These are phyloP conservation scores for Drosophila tani DNA, from an alignment of 1,140 invertebrate genomes.

Conservation along the genomic window DNA sequence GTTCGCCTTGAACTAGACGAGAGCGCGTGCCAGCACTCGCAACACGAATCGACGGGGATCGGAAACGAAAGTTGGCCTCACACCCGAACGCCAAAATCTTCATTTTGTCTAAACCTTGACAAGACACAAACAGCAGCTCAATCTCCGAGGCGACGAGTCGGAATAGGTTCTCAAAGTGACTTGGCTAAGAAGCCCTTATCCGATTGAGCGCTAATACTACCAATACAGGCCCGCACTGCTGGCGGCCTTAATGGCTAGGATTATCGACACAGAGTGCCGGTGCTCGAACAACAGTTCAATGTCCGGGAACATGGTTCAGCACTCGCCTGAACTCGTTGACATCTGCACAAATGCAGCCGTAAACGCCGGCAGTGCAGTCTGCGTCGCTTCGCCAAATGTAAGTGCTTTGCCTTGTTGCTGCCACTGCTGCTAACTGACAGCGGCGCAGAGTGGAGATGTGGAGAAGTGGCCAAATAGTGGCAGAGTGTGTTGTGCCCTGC, in stretches of 20 bases:
- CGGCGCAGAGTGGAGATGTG: not conserved
- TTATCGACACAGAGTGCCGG: slow-evolving; percentile 17
- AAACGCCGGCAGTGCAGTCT: slow-evolving; percentile 29
- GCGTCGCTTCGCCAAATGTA: slow-evolving; percentile 15
- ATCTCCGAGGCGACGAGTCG: not conserved
- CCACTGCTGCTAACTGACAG: slow-evolving; percentile 27
- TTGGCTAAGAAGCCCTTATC: slow-evolving; percentile 11
- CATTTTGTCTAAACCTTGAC: too few species aligned
- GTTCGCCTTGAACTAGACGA: not conserved
- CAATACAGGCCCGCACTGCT: not conserved
- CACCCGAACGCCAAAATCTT: too few species aligned
- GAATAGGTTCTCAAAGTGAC: not conserved
- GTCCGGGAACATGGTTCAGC: slow-evolving; percentile 50
- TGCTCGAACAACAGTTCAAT: slow-evolving; percentile 37
- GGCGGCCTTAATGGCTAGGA: slow-evolving; percentile 24
- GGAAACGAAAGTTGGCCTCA: not conserved
- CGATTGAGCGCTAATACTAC: slow-evolving; percentile 13
- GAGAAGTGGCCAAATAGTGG: slow-evolving; percentile 13
- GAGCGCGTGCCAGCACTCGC: too few species aligned
- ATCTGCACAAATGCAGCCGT: slow-evolving; percentile 23
- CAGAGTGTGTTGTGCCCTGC: not conserved
- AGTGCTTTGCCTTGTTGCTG: slow-evolving; percentile 52
- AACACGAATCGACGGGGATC: not conserved
- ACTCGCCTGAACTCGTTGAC: slow-evolving; percentile 49
- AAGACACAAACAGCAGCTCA: not conserved